A percentile compares a stretch with the other conserved stretches of the same genome.
phyloP scores from a whole-genome alignment of 2,888 invertebrate species.

The Melitaea athalia region DNA sequence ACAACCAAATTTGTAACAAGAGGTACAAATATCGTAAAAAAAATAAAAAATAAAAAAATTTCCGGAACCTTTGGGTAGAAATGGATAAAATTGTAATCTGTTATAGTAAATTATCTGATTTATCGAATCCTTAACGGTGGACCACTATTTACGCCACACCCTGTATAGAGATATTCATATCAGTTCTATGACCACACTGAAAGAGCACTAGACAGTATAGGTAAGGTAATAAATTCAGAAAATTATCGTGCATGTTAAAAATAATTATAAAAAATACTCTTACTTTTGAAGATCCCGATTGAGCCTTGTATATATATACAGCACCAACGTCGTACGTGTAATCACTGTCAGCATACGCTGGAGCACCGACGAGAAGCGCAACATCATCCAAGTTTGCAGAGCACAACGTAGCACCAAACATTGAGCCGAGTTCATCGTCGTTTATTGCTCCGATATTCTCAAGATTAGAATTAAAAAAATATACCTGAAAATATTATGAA shows the following conservation, averaged over 20 bases:
- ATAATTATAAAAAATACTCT: background rate
- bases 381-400: conserved; percentile 64
- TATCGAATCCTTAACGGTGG: too few relatives aligned
- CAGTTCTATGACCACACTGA: background rate
- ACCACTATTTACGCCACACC: too few relatives aligned
- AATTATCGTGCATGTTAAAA: background rate
- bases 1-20: too few relatives aligned
- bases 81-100: too few relatives aligned
- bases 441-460: conserved; percentile 15
- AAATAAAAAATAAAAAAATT: too few relatives aligned
- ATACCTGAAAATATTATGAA: conserved; percentile 39
- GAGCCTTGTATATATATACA: conserved; percentile 73
- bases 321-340: conserved; percentile 74
- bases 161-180: too few relatives aligned
- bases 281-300: conserved; percentile 35
- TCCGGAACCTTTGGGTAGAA: too few relatives aligned
- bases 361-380: conserved; percentile 84
- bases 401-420: conserved; percentile 83
- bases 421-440: conserved; percentile 69
- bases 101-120: too few relatives aligned
- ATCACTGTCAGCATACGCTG: conserved; percentile 55
- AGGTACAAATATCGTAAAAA: too few relatives aligned
- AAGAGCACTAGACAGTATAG: background rate
- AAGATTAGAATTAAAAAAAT: conserved; percentile 36
- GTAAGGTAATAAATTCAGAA: background rate